Base-by-base conservation (phyloP, 2,888 invertebrate genomes). In the Bugulina stolonifera region DNA sequence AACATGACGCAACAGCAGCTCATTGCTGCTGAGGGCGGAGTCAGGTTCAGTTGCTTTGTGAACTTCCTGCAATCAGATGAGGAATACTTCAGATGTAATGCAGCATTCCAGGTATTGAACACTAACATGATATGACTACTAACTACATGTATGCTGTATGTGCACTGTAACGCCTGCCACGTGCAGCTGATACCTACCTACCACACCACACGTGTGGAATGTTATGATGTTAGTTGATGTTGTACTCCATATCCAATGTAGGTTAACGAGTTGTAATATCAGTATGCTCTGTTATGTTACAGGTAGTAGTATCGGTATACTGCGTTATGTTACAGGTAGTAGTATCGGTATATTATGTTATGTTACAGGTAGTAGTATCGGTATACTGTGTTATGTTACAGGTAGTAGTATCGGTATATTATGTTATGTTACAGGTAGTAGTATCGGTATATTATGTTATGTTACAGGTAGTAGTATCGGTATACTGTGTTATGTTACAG, bases 71-170 rank as follows among this genome's bases (percentile, higher is more conserved):
- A 80, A 72, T 82, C 82, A 1, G 77, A 78, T 32, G 80, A 83
- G 73, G 83, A 83, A 71, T 78, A 73, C 71, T 79, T 77, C 75
- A 76, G 83, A 72, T 82, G 82, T 70, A 76, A 79, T 74, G 80
- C 82, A 25, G 82, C 83, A 1, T 84, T 81, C 75, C 84, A 83
- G 82, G 83, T 83, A 72, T n/a, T n/a, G n/a, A n/a, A n/a, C n/a
- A n/a, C n/a, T n/a, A n/a, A n/a, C n/a, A n/a, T n/a, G n/a, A n/a
- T n/a, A n/a, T n/a, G n/a, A n/a, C n/a, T n/a, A n/a, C n/a, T n/a
- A n/a, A n/a, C n/a, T n/a, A n/a, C n/a, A n/a, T n/a, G n/a, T n/a
- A n/a, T 43, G 43, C 18, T 10, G 43, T 43, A 43, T 43, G 43
- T 43, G 18, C 18, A 43, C 43, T 43, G 43, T 43, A 43, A 5